Base-by-base conservation (phyloP, 2,797 vertebrate genomes). In the Pogoniulus pusillus region DNA sequence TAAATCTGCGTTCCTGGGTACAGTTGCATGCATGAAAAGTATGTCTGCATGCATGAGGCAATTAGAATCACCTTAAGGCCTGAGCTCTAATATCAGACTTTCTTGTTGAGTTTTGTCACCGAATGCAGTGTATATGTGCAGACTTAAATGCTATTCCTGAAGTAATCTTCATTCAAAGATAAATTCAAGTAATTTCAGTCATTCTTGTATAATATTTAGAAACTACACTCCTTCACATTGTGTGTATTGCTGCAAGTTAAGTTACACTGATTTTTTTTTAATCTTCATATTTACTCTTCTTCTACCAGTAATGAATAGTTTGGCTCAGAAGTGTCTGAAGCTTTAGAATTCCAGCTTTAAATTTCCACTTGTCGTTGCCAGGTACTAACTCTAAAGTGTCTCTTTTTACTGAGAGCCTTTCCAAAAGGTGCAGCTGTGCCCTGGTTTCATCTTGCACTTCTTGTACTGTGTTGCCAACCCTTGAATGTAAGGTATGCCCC, bases 371-470 rank as follows among this genome's bases (percentile, higher is more conserved):
- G 16, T 34, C 72, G 2, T 83, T 97, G 97, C 97, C 97, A 98
- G 97, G 96, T 96, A 97, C 95, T 96, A 93, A 96, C 90, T 97
- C 94, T 94, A 69, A 97, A 97, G 95, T 96, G 59, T 96, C 94
- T 95, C 90, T 96, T 97, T 97, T 96, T 97, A 94, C 89, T 90
- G 93, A 96, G 95, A 97, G 94, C 23, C 70, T 76, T 96, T 97
- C 96, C 96, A 96, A 95, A 97, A 97, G 96, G 96, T 97, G 96
- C 96, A 97, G 97, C 97, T 97, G 97, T 87, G 96, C 96, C 78
- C 95, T 64, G 97, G 97, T 98, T 98, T 98, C 97, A 89, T 98
- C 97, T 98, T 98, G 98, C 94, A 96, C 93, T 97, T 93, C 41
- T 41, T 78, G 94, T 94, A 96, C 87, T 58, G 68, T 95, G 94